Conservation (phyloP, 2,113 vertebrate genomes). For the Benthochromis sp. region DNA sequence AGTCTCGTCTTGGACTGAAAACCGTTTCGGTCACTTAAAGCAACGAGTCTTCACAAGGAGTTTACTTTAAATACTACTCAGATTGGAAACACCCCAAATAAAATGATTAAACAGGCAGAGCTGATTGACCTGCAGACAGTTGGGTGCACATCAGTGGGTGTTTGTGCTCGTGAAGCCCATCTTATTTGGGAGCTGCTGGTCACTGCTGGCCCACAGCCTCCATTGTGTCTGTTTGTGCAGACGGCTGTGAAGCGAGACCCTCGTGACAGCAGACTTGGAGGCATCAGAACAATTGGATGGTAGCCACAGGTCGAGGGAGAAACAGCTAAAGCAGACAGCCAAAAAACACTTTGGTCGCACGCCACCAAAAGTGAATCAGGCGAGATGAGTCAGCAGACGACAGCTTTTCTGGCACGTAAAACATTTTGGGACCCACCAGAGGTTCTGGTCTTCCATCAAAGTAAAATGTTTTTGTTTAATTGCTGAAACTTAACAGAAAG, state of each 20-base stretch:
- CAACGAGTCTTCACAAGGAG: neutral
- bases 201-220: neutral
- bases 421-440: neutral
- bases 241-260: neutral
- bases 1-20: neutral
- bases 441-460: neutral
- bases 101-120: neutral
- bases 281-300: neutral
- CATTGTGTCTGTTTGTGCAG: neutral
- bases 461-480: neutral
- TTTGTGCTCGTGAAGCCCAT: neutral
- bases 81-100: neutral
- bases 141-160: rapidly evolving
- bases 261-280: neutral
- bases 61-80: neutral
- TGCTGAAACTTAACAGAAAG: neutral
- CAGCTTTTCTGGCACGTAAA: neutral
- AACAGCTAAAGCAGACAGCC: neutral
- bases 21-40: neutral
- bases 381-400: neutral
- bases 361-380: neutral
- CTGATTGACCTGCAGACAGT: neutral
- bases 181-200: neutral
- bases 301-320: neutral
- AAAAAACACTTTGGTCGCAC: neutral